Percentiles rank a stretch among this genome's conserved stretches.
Conservation (phyloP, 2,797 vertebrate species). For the Macroramphosus scolopax region DNA sequence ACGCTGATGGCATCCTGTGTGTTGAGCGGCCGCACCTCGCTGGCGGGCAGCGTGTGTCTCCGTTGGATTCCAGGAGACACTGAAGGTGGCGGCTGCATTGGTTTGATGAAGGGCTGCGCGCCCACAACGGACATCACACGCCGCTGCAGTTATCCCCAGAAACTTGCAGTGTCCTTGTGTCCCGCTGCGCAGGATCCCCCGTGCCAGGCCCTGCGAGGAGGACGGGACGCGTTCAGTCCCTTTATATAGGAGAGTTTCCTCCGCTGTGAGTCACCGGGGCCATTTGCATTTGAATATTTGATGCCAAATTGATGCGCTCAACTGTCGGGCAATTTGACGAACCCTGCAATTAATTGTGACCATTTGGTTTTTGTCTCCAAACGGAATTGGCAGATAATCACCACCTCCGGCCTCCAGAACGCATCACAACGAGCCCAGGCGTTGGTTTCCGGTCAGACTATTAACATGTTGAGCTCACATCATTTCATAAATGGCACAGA, state of each 20-base stretch:
- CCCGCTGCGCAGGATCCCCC: conserved; percentile 40
- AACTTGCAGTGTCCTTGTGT: not conserved
- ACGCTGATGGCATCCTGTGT: conserved; percentile 86
- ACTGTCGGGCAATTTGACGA: conserved; percentile 15
- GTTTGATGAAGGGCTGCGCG: conserved; percentile 77
- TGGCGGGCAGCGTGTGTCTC: conserved; percentile 92
- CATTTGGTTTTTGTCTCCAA: conserved; percentile 17
- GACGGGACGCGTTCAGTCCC: not conserved
- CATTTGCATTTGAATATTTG: conserved; percentile 68
- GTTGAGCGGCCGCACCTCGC: conserved; percentile 90
- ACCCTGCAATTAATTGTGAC: conserved; percentile 53
- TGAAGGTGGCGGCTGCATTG: conserved; percentile 56
- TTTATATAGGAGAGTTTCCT: conserved; percentile 53
- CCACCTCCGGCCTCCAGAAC: conserved; percentile 3
- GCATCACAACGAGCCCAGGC: too few relatives aligned
- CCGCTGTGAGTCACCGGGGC: conserved; percentile 46
- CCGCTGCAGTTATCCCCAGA: not conserved
- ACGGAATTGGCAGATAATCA: conserved; percentile 18
- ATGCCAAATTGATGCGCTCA: conserved; percentile 23
- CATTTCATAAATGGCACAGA: too few relatives aligned
- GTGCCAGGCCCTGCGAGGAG: conserved; percentile 45
- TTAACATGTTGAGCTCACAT: too few relatives aligned
- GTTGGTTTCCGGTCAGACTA: too few relatives aligned
- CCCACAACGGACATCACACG: conserved; percentile 74
- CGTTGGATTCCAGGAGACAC: conserved; percentile 76